These are phyloP conservation scores for Daktulosphaira vitifoliae DNA, from an alignment of 1,140 invertebrate genomes.

Conservation along the genomic window DNA sequence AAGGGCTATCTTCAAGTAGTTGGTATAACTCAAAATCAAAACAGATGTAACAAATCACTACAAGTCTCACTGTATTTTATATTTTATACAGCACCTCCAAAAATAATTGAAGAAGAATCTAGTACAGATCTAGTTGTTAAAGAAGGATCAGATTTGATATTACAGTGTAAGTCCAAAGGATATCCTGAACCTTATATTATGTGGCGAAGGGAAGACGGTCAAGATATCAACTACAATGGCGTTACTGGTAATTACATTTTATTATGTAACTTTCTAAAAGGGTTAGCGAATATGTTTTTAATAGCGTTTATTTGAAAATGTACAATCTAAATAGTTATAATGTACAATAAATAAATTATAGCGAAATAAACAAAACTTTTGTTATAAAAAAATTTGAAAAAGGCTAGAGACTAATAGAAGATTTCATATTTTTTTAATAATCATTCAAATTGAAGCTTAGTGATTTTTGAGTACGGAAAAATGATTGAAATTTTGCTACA, in stretches of 20 bases:
- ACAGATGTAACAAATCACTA: neutral
- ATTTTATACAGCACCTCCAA: slow-evolving; percentile 62
- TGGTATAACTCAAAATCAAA: slow-evolving; percentile 49
- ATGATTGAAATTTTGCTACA: too few species aligned
- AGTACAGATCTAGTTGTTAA: slow-evolving; percentile 82
- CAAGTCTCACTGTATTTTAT: too few species aligned
- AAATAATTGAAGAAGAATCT: slow-evolving; percentile 73
- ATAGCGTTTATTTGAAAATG: too few species aligned
- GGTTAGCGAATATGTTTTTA: too few species aligned
- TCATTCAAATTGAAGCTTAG: too few species aligned
- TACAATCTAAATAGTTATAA: too few species aligned
- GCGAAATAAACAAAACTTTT: neutral
- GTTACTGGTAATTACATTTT: slow-evolving; percentile 27
- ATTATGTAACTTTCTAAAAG: too few species aligned
- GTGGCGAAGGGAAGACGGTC: slow-evolving; percentile 81
- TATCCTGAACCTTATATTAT: slow-evolving; percentile 84
- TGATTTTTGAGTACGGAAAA: too few species aligned
- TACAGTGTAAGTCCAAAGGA: slow-evolving; percentile 78
- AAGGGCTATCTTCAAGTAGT: slow-evolving; percentile 82
- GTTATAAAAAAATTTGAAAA: too few species aligned
- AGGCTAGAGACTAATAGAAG: too few species aligned
- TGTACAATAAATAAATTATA: too few species aligned
- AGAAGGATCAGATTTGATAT: slow-evolving; percentile 76
- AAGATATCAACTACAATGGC: slow-evolving; percentile 76
- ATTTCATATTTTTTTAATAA: too few species aligned